These are phyloP conservation scores for Acholoe squamosa DNA, from an alignment of 2,888 invertebrate genomes.

Conservation along the genomic window DNA sequence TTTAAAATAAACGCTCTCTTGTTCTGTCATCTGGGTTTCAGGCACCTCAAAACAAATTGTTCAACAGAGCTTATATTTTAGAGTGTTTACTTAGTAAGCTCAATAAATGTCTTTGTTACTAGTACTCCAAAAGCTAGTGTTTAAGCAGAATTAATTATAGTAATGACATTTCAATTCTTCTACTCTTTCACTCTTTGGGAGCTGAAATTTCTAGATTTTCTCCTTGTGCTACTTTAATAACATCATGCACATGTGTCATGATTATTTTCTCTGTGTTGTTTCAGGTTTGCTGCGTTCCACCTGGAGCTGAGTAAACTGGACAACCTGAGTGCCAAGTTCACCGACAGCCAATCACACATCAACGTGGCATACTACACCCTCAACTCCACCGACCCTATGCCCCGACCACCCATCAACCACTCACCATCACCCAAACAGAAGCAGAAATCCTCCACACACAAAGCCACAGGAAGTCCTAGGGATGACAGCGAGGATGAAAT, in stretches of 20 bases:
- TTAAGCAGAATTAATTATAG: no score
- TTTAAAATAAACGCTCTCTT: no score
- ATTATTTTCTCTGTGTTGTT: background rate
- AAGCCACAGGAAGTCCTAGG: background rate
- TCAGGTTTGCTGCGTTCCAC: constrained; percentile 59
- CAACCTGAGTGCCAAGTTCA: constrained; percentile 53
- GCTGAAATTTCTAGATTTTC: no score
- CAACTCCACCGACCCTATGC: constrained; percentile 17
- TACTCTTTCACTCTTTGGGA: no score
- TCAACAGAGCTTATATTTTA: no score
- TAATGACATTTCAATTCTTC: no score
- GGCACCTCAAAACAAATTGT: no score
- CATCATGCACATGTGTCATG: background rate
- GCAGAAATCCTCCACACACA: background rate
- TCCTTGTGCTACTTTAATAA: no score
- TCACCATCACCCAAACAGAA: background rate
- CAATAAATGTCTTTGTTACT: no score
- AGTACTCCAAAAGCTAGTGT: no score
- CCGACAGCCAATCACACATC: constrained; percentile 47
- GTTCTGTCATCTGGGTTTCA: no score
- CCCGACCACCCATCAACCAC: background rate
- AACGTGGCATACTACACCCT: constrained; percentile 52
- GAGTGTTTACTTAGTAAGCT: no score
- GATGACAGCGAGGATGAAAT: constrained; percentile 38
- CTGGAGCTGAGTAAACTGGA: constrained; percentile 50